Evolutionary conservation across 2,113 vertebrate species (phyloP).

Genomic region (Climacteris rufus): DNA sequence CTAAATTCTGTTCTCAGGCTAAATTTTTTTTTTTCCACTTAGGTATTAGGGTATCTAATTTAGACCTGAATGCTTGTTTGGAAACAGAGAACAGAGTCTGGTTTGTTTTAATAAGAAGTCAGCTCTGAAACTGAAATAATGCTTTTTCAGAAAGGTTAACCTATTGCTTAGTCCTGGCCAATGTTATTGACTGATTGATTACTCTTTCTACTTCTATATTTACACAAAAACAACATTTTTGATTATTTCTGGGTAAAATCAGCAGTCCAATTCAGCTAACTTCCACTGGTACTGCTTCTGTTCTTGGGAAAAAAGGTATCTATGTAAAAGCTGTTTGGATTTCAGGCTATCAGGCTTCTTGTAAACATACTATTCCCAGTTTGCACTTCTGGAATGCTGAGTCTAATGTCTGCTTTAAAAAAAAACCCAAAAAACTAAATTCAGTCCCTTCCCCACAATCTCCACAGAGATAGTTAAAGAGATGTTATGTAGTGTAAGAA

Average conservation of each 20-base stretch:
- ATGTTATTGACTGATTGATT: not conserved
- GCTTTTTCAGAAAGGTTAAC: not conserved
- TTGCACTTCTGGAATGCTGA: conserved; percentile 9
- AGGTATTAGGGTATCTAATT: rapidly evolving
- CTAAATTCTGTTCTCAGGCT: not conserved
- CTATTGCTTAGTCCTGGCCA: not conserved
- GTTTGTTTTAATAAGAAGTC: not conserved
- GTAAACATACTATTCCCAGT: conserved; percentile 17
- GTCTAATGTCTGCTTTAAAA: not conserved
- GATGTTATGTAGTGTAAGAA: not conserved
- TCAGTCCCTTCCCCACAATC: not conserved
- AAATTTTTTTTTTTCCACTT: not conserved
- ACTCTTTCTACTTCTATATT: not conserved
- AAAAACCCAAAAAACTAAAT: not conserved
- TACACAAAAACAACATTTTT: not conserved
- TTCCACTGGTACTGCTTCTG: not conserved
- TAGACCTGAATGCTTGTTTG: not conserved
- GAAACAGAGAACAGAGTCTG: not conserved
- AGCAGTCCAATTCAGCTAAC: not conserved
- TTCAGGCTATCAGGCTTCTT: not conserved
- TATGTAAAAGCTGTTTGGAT: not conserved
- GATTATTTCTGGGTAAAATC: not conserved
- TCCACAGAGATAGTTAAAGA: not conserved
- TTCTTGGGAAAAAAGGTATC: not conserved
- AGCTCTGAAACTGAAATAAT: not conserved